phyloP scores from a whole-genome alignment of 2,888 invertebrate genomes.

The Odontocerum albicorne region DNA sequence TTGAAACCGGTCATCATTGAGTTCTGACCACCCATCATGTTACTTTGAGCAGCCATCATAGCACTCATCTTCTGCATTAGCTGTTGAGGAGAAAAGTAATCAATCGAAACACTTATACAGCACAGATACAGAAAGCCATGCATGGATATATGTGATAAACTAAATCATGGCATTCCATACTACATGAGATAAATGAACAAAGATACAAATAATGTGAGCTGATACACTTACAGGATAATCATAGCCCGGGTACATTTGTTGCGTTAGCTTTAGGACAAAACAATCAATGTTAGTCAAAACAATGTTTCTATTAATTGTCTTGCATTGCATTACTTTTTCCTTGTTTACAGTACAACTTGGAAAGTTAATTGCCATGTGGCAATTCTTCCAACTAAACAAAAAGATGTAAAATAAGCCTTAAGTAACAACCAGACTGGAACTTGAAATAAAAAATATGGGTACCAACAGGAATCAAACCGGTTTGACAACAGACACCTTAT shows the following conservation, averaged over 20 bases:
- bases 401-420: no score
- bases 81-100: conserved; percentile 38
- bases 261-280: conserved; percentile 31
- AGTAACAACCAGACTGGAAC: no score
- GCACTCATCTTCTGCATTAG: conserved; percentile 55
- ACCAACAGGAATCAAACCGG: no score
- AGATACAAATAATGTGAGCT: conserved; percentile 1
- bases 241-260: conserved; percentile 59
- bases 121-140: neutral
- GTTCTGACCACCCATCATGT: conserved; percentile 39
- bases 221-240: conserved; percentile 55
- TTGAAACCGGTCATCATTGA: conserved; percentile 47
- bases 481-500: no score
- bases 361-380: no score
- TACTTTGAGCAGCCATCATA: conserved; percentile 39
- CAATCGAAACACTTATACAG: neutral
- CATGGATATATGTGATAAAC: conserved; percentile 4
- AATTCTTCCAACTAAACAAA: no score
- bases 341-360: no score
- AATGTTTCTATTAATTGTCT: no score
- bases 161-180: conserved; percentile 7
- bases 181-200: conserved; percentile 19
- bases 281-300: neutral
- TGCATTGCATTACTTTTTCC: no score
- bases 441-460: no score